Base-by-base conservation (phyloP, 1,140 invertebrate genomes). In the Oppia nitens region DNA sequence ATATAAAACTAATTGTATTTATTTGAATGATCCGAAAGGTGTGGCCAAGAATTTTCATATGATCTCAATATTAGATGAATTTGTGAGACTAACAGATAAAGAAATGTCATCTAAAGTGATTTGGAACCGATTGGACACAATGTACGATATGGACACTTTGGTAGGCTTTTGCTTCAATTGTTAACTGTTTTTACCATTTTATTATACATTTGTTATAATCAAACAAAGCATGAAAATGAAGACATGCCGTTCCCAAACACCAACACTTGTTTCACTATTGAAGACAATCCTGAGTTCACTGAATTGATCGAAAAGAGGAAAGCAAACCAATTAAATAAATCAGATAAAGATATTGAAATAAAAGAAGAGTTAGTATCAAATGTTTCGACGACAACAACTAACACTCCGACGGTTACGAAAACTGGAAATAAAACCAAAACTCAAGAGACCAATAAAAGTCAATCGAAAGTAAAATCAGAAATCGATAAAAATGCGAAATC, bases 91-190 rank as follows among this genome's bases (percentile, higher is more conserved):
- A 20, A 27, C 25, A 3, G 9, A 6, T 3, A 21, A 25, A 24
- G 52, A 53, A 12, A 25, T 53, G 14, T 27, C n/a, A 17, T 29
- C 52, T 3, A 29, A 53, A 29, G 4, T 9, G 11, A 29, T 53
- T 29, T 53, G 52, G 52, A 20, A 53, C 27, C 25, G 27, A 25
- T 25, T 53, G 17, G 25, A 27, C 6, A 20, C 23, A 25, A 12
- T 53, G 52, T 53, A 53, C 20, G 52, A 53, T 20, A 53, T 53
- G 52, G 52, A 53, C 17, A 29, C 52, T 21, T 25, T 53, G 52
- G 20, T 24, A 21, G 20, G 25, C 4, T 25, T 6, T 23, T n/a
- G 11, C 49, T 17, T 9, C 9, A 9, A 21, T 9, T n/a, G 23
- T 11, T 9, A 11, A 51, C 12, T 12, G 20, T 11, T 51, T 51